Conservation (phyloP, 2,797 vertebrate genomes). For the Sebastes alutus region DNA sequence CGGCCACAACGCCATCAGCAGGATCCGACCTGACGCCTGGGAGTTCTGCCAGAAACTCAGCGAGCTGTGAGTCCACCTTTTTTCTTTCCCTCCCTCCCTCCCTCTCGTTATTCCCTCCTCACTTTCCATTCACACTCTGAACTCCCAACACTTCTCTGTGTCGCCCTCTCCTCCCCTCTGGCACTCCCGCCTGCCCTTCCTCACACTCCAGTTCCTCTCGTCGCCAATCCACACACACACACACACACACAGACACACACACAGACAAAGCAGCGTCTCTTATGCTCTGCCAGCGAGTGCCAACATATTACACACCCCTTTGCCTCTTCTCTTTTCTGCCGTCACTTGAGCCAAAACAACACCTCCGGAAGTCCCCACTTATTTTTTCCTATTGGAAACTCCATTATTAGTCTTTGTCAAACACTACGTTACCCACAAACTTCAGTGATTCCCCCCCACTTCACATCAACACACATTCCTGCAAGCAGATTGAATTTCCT, state of each 20-base stretch:
- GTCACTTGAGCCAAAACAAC: constrained; percentile 33
- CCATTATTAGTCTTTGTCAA: constrained; percentile 16
- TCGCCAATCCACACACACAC: constrained; percentile 24
- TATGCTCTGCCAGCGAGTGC: constrained; percentile 58
- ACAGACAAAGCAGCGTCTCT: constrained; percentile 59
- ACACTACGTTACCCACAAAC: constrained; percentile 10
- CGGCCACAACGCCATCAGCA: constrained; percentile 92
- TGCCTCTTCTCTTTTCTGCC: constrained; percentile 44
- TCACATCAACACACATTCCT: constrained; percentile 29
- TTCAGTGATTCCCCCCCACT: not conserved
- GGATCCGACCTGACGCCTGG: constrained; percentile 95
- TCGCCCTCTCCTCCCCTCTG: constrained; percentile 52
- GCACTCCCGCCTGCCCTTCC: constrained; percentile 55
- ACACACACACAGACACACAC: constrained; percentile 22
- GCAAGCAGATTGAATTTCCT: constrained; percentile 52
- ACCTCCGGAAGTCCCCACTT: constrained; percentile 5
- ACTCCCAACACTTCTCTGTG: constrained; percentile 65
- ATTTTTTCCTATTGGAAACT: not conserved
- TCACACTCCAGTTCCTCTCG: constrained; percentile 56
- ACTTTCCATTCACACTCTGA: constrained; percentile 65
- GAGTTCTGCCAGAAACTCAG: constrained; percentile 97
- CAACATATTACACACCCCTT: constrained; percentile 78
- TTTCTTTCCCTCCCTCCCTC: not conserved
- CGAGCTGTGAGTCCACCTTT: constrained; percentile 90
- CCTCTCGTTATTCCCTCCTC: constrained; percentile 32